Evolutionary conservation across 2,797 vertebrate genomes (phyloP).

Genomic region (Anas bahamensis): DNA sequence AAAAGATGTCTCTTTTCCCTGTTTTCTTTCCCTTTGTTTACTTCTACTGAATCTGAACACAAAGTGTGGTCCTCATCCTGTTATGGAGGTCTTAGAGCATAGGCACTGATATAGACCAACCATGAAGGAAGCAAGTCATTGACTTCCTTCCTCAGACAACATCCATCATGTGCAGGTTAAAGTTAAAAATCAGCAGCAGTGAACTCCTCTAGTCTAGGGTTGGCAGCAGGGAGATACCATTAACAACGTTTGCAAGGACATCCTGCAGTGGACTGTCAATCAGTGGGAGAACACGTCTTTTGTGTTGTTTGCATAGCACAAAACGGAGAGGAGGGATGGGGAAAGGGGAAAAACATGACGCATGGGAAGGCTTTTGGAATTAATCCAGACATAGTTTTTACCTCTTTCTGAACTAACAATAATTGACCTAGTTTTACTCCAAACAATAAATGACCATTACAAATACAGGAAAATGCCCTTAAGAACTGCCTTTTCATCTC

Average conservation of each 20-base stretch:
- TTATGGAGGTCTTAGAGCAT: not conserved
- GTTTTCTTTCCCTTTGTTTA: not conserved
- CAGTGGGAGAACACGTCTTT: not conserved
- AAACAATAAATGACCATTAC: not conserved
- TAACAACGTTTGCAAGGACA: not conserved
- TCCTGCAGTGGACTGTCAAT: not conserved
- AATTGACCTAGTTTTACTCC: conserved; percentile 40
- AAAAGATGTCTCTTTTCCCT: not conserved
- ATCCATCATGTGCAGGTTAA: not conserved
- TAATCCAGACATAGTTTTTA: conserved; percentile 34
- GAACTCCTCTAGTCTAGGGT: not conserved
- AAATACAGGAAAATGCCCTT: not conserved
- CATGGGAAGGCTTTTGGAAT: not conserved
- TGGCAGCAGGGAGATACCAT: not conserved
- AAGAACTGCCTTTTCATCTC: conserved; percentile 9
- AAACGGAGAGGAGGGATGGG: not conserved
- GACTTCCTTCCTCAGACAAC: not conserved
- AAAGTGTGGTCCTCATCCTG: not conserved
- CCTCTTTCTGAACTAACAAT: conserved; percentile 14
- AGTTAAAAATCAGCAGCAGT: not conserved
- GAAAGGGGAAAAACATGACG: no score
- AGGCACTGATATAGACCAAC: not conserved
- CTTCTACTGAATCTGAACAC: not conserved
- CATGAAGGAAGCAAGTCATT: fast-evolving
- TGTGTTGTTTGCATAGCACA: not conserved